Base-by-base conservation (phyloP, 1,140 invertebrate genomes). In the Antheraea mylitta region DNA sequence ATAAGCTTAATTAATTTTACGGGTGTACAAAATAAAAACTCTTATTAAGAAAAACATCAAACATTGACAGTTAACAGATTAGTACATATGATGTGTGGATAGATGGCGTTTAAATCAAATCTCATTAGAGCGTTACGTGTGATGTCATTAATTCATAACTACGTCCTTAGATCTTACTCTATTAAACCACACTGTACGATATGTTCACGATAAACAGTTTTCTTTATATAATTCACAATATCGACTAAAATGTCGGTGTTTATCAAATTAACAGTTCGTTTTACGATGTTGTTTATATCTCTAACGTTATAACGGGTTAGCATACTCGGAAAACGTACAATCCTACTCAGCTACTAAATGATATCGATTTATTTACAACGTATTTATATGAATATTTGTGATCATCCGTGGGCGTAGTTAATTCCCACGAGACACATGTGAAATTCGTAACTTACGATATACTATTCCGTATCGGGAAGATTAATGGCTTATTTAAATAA, bases 281-380 rank as follows among this genome's bases (percentile, higher is more conserved):
- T 85, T 85, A 85, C 78, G 79, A 75, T 63, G 76, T 76, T 72
- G 76, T 86, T 85, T 78, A 75, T 78, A 73, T 77, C 66, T 66
- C 69, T 45, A 77, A 77, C 77, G 77, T 65, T 76, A 80, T 80
- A 78, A 72, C 64, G 64, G 58, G 71, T 70, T 66, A 70, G 70
- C 74, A 79, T 80, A 19, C 16, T 18, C 67, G 62, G 64, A 69
- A 68, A 70, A 70, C 67, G 68, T 68, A 71, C 73, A 63, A 73
- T 77, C 60, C 62, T 37, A 37, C 30, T 66, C 67, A 74, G 70
- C 60, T 64, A 67, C 73, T 85, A 76, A 81, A 80, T 83, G 81
- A 81, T 81, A 75, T 79, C 72, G 68, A 78, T 81, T 30, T 80
- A 85, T 84, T 83, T 87, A 86, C 85, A 79, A 73, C 73, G 69